phyloP scores from a whole-genome alignment of 2,113 vertebrate species.

The Forbesichthys agassizii region DNA sequence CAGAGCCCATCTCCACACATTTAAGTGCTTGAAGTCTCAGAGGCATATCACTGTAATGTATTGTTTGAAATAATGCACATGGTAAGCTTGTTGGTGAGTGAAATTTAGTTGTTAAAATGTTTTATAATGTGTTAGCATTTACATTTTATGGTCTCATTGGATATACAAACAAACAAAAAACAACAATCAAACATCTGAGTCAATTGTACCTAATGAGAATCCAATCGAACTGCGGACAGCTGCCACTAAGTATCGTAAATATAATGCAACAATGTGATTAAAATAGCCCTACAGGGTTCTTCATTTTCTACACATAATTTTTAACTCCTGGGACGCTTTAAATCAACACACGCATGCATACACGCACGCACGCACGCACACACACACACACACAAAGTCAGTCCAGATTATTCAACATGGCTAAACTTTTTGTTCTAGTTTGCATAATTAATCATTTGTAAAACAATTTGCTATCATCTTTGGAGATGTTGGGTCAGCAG shows the following conservation, averaged over 20 bases:
- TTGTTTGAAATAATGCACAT: slow-evolving; percentile 53
- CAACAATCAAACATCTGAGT: slow-evolving; percentile 20
- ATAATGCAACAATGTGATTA: slow-evolving; percentile 33
- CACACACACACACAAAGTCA: neutral
- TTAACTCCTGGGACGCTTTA: slow-evolving; percentile 47
- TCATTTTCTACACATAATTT: slow-evolving; percentile 60
- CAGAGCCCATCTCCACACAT: slow-evolving; percentile 47
- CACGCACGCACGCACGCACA: slow-evolving; percentile 7
- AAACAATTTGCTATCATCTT: slow-evolving; percentile 54
- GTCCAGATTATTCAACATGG: slow-evolving; percentile 25
- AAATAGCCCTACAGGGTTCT: slow-evolving; percentile 49
- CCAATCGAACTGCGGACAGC: slow-evolving; percentile 19
- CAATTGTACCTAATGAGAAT: slow-evolving; percentile 32
- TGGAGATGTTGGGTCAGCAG: slow-evolving; percentile 48
- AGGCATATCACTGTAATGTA: slow-evolving; percentile 40
- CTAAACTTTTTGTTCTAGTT: slow-evolving; percentile 64
- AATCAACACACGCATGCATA: neutral
- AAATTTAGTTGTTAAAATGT: slow-evolving; percentile 51
- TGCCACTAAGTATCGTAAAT: slow-evolving; percentile 39
- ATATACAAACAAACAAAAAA: slow-evolving; percentile 21
- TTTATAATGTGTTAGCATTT: slow-evolving; percentile 51
- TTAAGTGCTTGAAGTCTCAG: slow-evolving; percentile 47
- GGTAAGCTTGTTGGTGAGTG: slow-evolving; percentile 59
- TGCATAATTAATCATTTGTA: slow-evolving; percentile 54
- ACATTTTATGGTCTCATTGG: slow-evolving; percentile 38